These are phyloP conservation scores for Cyclura pinguis DNA, from an alignment of 2,797 vertebrate genomes.

Conservation along the genomic window DNA sequence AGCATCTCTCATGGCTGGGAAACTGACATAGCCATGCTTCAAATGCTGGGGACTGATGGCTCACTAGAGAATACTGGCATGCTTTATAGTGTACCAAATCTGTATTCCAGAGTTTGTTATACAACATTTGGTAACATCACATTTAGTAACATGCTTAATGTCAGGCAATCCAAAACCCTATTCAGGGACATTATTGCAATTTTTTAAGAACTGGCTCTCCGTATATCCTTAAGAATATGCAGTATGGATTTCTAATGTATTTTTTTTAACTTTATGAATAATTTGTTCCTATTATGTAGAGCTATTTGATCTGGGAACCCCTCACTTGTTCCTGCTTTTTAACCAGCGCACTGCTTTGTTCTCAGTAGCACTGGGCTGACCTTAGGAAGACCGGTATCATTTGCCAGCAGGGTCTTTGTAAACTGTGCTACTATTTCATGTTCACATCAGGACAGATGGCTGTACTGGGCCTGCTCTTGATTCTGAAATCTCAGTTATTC, in stretches of 20 bases:
- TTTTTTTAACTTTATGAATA: not conserved
- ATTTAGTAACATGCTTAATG: not conserved
- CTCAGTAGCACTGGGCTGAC: no score
- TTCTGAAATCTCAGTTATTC: not conserved
- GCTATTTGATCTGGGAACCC: not conserved
- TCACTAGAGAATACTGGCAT: not conserved
- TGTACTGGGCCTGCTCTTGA: not conserved
- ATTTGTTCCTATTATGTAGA: not conserved
- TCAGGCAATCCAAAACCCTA: not conserved
- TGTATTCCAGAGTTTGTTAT: not conserved
- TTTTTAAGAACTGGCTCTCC: not conserved
- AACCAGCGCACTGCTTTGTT: not conserved
- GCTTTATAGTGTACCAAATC: not conserved
- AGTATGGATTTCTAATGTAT: not conserved
- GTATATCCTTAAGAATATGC: not conserved
- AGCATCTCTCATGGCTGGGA: not conserved
- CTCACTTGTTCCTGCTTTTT: not conserved
- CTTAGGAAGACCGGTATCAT: not conserved
- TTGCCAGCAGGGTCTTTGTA: not conserved
- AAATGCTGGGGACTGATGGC: not conserved
- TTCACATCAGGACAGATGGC: not conserved
- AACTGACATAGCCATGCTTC: not conserved
- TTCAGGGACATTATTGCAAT: not conserved
- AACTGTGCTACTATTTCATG: not conserved
- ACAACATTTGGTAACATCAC: not conserved